Evolutionary conservation across 2,113 vertebrate species (phyloP), one percentile per base, ranked within the genome.

Genomic region (Otocyon megalotis): DNA sequence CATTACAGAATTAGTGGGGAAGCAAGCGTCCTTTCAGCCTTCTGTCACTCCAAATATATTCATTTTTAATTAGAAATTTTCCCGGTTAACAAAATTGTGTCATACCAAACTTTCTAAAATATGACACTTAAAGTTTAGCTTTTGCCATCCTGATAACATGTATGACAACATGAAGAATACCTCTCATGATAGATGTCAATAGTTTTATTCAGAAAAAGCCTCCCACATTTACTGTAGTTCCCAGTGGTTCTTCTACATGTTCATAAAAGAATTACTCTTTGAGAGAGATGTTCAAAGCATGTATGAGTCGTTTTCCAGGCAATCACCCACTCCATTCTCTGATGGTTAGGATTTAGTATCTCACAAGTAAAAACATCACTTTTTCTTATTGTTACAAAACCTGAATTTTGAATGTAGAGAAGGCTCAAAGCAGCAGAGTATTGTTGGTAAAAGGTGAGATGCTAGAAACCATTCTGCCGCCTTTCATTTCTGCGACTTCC

Each of bases 101-200:
- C 89, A 97, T 54, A 71, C 10, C 56, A 93, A 91, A 95, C 71
- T 90, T 98, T 97, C 91, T 93, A 97, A 98, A 98, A 97, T 91
- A 97, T n/a, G 60, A 65, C 9, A 76, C 72, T 93, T 80, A 88
- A 83, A 24, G 53, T 89, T 71, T 88, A n/a, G 22, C 53, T 71
- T 84, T 84, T 90, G 95, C 95, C 53, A 50, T 92, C 53, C 26
- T 54, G 16, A 11, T 79, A 35, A 53, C 32, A 28, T 92, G 9
- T 67, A 5, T 56, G 22, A 74, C n/a, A 80, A 80, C 93, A 87
- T 81, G 56, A 97, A 97, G 84, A 95, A 63, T 76, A 76, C 53
- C 53, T 71, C 53, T 65, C 43, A 58, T 82, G 35, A 79, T 65
- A 67, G 53, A 88, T 72, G 76, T 84, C 35, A 88, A 74, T 76